Evolutionary conservation across 37 sponge, comb jelly and placozoan genomes (phyloP), one percentile per base, ranked within the genome.

Genomic region (Petrosia ficiformis): DNA sequence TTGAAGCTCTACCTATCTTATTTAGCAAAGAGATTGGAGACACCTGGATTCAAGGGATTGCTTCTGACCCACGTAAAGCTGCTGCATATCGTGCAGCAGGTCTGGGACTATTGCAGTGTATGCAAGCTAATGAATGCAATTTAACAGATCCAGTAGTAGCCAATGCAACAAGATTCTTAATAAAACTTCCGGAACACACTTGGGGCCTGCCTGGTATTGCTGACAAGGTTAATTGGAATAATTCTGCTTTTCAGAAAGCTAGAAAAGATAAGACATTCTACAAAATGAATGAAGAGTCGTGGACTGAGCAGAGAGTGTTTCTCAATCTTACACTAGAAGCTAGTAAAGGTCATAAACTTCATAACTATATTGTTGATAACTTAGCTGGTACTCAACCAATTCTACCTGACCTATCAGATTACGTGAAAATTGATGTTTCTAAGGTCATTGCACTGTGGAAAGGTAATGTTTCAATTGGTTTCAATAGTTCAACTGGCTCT

Each of bases 11-110:
- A 8, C 74, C 73, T 25, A 57, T 65, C 19, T 41, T 77, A 16
- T 58, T 28, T 34, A 57, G 32, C 38, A 61, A 33, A 31, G 88
- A 88, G 43, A 76, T 82, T n/a, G 88, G 88, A 1, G 88, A 88
- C 57, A 88, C 88, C 30, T 88, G 88, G 88, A 78, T 78, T 26
- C 83, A 86, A 70, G 87, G 87, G 16, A 69, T 75, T 28, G 80
- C 80, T 0, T 79, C 87, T 40, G 88, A 88, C 30, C 88, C 88
- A 38, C 77, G 68, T 19, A 88, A 88, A 42, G 68, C 67, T 58
- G 78, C 88, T 11, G 67, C 54, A 52, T 82, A 76, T 43, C 63
- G 82, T 42, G 77, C 78, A 24, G 39, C 67, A 6, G 42, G 68
- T 35, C 28, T 24, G 25, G 73, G 73, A 21, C 66, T 48, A 37